Evolutionary conservation across 2,113 vertebrate species (phyloP), one percentile per base, ranked within the genome.

Genomic region (Montifringilla adamsi): DNA sequence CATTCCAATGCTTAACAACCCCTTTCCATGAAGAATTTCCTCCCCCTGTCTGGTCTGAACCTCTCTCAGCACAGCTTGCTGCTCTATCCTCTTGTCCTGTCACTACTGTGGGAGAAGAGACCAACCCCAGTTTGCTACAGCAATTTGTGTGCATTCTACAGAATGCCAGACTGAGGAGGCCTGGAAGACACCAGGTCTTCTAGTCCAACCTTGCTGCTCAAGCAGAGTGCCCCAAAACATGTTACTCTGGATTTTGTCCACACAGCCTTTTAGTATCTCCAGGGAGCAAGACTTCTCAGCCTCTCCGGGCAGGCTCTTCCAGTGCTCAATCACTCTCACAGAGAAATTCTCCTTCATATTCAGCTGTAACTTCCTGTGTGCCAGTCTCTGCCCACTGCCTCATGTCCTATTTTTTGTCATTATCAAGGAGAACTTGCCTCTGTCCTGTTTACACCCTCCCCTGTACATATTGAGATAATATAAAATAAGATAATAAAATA

Each of bases 121-220:
- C 14, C 3, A 7, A 16, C 2, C 5, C 2, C 26, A 44, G 9
- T 11, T 72, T 49, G 26, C 5, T 15, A 7, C 27, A 37, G 10
- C 3, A 20, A 11, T 50, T 47, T 63, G 6, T 20, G 6, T 28
- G 3, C 3, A 11, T n/a, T 37, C 60, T 55, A 58, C 23, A 72
- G 52, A 41, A 21, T 47, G 20, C 21, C 9, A 64, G 26, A 66
- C 21, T 59, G 9, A 28, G 33, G 44, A 50, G 46, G 10, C 21
- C 2, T 75, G 30, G n/a, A 59, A 83, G 30, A 20, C 18, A 31
- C 18, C 53, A 55, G 7, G 9, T 28, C 63, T 27, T 50, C 4
- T 4, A 33, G 13, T 18, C 18, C 17, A 68, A 11, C 4, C 4
- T 11, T 1, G 0, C 6, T 76, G 7, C 46, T 72, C 23, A 24